phyloP scores from a whole-genome alignment of 2,797 vertebrate species.

The Neostethus bicornis region DNA sequence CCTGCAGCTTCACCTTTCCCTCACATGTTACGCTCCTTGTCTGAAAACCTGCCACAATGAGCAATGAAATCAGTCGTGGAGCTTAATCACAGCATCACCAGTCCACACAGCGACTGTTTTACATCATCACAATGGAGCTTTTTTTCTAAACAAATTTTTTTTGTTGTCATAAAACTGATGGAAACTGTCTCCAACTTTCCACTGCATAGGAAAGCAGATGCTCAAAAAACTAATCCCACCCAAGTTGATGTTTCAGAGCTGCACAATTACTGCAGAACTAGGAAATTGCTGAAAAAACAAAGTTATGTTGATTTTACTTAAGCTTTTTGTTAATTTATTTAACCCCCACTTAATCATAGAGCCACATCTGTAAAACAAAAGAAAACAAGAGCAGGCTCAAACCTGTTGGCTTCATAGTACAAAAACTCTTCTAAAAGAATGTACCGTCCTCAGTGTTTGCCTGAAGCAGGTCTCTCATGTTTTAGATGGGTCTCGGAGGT shows the following conservation, averaged over 20 bases:
- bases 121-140: not conserved
- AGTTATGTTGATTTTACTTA: constrained; percentile 2
- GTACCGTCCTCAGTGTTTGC: not conserved
- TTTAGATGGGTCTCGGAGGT: not conserved
- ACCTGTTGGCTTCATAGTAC: constrained; percentile 18
- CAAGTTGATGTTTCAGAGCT: not conserved
- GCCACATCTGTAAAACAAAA: constrained; percentile 14
- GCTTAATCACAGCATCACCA: too few species aligned
- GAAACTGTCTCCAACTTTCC: not conserved
- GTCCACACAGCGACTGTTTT: too few species aligned
- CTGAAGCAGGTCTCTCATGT: not conserved
- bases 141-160: not conserved
- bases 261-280: not conserved
- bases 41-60: too few species aligned
- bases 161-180: not conserved
- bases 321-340: not conserved
- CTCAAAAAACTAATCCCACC: too few species aligned
- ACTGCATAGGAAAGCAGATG: too few species aligned
- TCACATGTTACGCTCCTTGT: too few species aligned
- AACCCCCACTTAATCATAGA: not conserved
- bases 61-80: too few species aligned
- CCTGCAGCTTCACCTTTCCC: too few species aligned
- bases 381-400: constrained; percentile 1
- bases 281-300: not conserved
- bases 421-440: not conserved